Evolutionary conservation across 2,113 vertebrate genomes (phyloP).

Genomic region (Poeciliopsis occidentalis): DNA sequence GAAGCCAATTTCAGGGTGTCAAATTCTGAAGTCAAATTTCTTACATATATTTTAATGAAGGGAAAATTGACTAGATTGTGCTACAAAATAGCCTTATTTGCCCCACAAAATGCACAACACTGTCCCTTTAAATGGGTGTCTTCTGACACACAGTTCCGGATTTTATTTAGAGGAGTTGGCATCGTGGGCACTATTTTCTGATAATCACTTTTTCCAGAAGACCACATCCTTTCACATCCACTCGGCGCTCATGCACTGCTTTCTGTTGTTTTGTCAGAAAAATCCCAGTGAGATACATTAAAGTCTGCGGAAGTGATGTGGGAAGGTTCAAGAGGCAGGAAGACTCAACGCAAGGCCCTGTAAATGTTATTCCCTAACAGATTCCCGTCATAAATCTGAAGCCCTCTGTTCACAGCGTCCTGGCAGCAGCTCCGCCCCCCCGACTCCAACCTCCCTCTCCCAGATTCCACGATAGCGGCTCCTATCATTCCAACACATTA

Average conservation of each 20-base stretch:
- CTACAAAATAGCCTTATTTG: too few relatives aligned
- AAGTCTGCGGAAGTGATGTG: background rate
- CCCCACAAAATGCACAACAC: too few relatives aligned
- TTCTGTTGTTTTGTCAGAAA: too few relatives aligned
- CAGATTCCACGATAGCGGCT: conserved; percentile 40
- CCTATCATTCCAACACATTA: conserved; percentile 54
- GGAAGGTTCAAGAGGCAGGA: background rate
- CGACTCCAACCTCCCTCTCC: conserved; percentile 12
- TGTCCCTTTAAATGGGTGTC: background rate
- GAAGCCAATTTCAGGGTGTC: too few relatives aligned
- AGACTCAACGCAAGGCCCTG: background rate
- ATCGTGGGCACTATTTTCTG: background rate
- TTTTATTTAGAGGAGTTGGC: background rate
- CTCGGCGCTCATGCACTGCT: too few relatives aligned
- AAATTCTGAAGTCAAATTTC: too few relatives aligned
- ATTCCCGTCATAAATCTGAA: conserved; percentile 44
- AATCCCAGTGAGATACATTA: background rate
- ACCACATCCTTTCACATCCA: background rate
- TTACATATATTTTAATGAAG: too few relatives aligned
- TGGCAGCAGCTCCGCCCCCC: conserved; percentile 26
- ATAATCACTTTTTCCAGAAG: background rate
- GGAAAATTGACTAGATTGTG: too few relatives aligned
- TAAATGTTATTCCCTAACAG: conserved; percentile 37
- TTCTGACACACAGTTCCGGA: background rate
- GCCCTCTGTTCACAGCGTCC: conserved; percentile 36